Evolutionary conservation across 2,888 invertebrate genomes (phyloP).

Genomic region (Noctua comes): DNA sequence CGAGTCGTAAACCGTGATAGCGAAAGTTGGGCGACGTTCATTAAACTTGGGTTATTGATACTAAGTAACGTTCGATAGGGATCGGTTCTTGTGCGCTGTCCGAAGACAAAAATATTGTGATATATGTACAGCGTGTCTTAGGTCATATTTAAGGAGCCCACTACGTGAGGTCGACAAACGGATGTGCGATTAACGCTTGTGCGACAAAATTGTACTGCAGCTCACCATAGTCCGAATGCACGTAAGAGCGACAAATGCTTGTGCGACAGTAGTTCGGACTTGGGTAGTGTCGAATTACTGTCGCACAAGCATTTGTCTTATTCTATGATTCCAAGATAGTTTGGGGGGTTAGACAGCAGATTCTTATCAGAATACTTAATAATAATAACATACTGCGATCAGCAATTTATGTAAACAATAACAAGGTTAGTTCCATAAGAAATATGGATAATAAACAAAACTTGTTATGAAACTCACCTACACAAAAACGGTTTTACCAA

Average conservation of each 20-base stretch:
- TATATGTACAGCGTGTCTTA: neutral
- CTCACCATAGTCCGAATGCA: too few species aligned
- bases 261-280: too few species aligned
- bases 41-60: conserved; percentile 59
- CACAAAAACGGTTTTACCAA: conserved; percentile 31
- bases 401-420: neutral
- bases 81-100: neutral
- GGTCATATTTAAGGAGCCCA: neutral
- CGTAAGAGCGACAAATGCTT: too few species aligned
- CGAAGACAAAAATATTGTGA: neutral
- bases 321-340: neutral
- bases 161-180: too few species aligned
- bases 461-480: neutral
- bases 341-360: accelerated
- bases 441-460: neutral
- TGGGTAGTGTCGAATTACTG: too few species aligned
- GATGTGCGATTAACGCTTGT: neutral
- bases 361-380: neutral
- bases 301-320: too few species aligned
- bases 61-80: conserved; percentile 24
- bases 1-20: conserved; percentile 56
- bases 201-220: too few species aligned
- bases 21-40: conserved; percentile 51
- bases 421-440: neutral
- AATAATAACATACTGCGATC: neutral